phyloP scores from a whole-genome alignment of 64 coral and sea anemone species.

The Actinia tenebrosa region DNA sequence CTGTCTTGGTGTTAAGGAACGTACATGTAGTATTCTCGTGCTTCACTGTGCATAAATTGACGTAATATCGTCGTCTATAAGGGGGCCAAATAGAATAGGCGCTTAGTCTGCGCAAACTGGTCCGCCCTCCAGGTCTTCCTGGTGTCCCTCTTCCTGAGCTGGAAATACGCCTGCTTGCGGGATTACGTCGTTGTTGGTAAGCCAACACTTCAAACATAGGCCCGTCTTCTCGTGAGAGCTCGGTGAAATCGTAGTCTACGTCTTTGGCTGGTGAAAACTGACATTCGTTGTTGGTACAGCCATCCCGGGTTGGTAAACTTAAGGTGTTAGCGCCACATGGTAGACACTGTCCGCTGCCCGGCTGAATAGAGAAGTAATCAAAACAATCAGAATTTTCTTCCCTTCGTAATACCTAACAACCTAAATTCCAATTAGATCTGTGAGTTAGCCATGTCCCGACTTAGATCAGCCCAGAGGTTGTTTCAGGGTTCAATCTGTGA shows the following conservation, averaged over 20 bases:
- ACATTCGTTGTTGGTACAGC: slow-evolving; percentile 43
- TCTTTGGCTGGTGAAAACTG: slow-evolving; percentile 31
- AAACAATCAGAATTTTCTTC: no score
- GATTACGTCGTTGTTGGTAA: neutral
- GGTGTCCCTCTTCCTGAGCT: neutral
- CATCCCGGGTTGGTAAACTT: slow-evolving; percentile 28
- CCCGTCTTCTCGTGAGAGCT: slow-evolving; percentile 53
- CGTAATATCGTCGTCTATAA: neutral
- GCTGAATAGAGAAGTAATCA: slow-evolving; percentile 14
- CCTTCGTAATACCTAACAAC: no score
- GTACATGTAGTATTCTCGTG: slow-evolving; percentile 72
- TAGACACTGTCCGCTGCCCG: slow-evolving; percentile 43
- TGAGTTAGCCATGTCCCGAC: no score
- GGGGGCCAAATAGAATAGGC: neutral
- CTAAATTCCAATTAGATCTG: no score
- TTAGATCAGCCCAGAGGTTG: no score
- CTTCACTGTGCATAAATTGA: slow-evolving; percentile 69
- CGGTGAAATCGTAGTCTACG: slow-evolving; percentile 64
- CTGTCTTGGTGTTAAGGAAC: neutral
- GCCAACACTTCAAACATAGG: slow-evolving; percentile 52
- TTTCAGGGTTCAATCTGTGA: no score
- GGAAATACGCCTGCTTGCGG: neutral
- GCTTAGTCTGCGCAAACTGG: neutral
- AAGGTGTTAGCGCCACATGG: slow-evolving; percentile 51
- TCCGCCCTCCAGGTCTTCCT: neutral